These are phyloP conservation scores for Anagyrus pseudococci DNA, from an alignment of 2,888 invertebrate species.

Conservation along the genomic window DNA sequence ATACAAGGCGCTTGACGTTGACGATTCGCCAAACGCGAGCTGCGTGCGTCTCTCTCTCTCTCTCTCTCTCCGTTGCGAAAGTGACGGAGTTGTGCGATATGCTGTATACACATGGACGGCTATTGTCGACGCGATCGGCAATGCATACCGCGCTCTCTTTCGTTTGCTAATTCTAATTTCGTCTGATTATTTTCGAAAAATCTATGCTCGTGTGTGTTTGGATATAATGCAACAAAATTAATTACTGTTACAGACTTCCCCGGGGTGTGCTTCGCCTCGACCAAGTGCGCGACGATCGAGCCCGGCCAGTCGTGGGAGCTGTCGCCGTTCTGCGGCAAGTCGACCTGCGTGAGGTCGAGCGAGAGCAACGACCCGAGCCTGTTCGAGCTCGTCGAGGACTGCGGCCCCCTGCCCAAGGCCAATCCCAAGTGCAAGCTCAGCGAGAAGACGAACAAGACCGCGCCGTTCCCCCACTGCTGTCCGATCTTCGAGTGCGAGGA, in stretches of 20 bases:
- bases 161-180: too few relatives aligned
- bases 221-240: too few relatives aligned
- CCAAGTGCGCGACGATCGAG: constrained; percentile 86
- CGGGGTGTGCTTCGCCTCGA: constrained; percentile 90
- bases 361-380: constrained; percentile 79
- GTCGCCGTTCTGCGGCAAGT: constrained; percentile 89
- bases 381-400: constrained; percentile 86
- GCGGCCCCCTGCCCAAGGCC: constrained; percentile 85
- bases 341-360: constrained; percentile 83
- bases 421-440: constrained; percentile 89
- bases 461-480: constrained; percentile 86
- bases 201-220: too few relatives aligned
- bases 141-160: too few relatives aligned
- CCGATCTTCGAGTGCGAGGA: constrained; percentile 86
- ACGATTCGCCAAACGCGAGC: too few relatives aligned
- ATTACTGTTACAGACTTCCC: constrained; percentile 85
- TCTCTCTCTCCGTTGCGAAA: constrained; percentile 16
- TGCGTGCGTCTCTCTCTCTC: too few relatives aligned
- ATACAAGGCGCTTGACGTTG: too few relatives aligned
- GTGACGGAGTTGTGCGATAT: neutral
- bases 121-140: too few relatives aligned
- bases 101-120: too few relatives aligned
- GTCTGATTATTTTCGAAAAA: neutral
- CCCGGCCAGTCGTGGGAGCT: constrained; percentile 86
- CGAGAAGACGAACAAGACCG: constrained; percentile 89